Evolutionary conservation across 2,888 invertebrate genomes (phyloP), one percentile per base, ranked within the genome.

Genomic region (Autographa pulchrina): DNA sequence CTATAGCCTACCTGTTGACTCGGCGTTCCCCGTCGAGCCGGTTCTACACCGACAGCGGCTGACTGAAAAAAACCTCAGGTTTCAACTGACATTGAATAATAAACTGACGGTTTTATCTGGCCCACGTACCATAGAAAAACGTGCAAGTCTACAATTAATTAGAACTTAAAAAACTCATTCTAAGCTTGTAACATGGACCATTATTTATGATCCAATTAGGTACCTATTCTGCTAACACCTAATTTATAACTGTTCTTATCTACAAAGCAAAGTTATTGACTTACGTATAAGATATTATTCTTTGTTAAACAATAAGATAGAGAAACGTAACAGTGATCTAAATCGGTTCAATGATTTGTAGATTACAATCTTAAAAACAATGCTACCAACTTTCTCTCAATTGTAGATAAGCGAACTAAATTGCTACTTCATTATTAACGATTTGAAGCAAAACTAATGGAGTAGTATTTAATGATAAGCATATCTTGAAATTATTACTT

Each of bases 1-100:
- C 95, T 91, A 89, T 90, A 88, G 90, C 90, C 92, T 94, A 94
- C 95, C 95, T 95, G 95, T 95, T 94, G 93, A 90, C 89, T 90
- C 85, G 86, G 85, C 82, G 87, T 82, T 90, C 91, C 92, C 89
- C 81, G 92, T 87, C 90, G 85, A 92, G 90, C 95, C 93, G 94
- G 95, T 95, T 95, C 89, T 83, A 86, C 86, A 86, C 85, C 84
- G 86, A 82, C 86, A 75, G 74, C 80, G 78, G 68, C 80, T 82
- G 75, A 83, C 83, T 85, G 84, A 90, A 89, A 88, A 89, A 87
- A 86, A 85, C 81, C 87, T 89, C 89, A 89, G 88, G 86, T 88
- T 89, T 82, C 81, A 84, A 86, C 85, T 87, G 85, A 89, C 85
- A 89, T 88, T 78, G 83, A 82, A 76, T 82, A 82, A 80, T 84